Conservation (phyloP, 1,140 invertebrate genomes). For the Plodia interpunctella region DNA sequence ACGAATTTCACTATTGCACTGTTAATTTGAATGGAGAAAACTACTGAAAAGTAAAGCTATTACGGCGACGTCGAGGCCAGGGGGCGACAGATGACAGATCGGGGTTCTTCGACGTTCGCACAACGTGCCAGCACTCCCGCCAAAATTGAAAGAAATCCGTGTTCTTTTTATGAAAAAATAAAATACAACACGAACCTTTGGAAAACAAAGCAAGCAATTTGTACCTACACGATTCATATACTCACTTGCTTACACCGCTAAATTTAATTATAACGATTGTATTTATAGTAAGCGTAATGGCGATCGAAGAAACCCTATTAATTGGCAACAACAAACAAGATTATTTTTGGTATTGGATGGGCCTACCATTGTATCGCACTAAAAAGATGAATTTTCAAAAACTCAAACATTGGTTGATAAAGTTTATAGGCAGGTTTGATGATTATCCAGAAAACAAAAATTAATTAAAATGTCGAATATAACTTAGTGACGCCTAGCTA, state of each 20-base stretch:
- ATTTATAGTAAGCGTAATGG: constrained; percentile 35
- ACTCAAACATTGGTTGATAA: no score
- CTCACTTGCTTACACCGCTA: constrained; percentile 16
- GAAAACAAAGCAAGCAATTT: constrained; percentile 13
- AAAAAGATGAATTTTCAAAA: no score
- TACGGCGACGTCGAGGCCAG: constrained; percentile 49
- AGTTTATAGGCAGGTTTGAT: no score
- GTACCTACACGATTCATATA: constrained; percentile 19
- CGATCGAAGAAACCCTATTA: constrained; percentile 27
- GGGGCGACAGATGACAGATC: constrained; percentile 68
- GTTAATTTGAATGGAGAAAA: constrained; percentile 55
- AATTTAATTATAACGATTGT: constrained; percentile 7
- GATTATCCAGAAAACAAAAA: no score
- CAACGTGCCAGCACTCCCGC: constrained; percentile 63
- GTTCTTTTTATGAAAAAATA: constrained; percentile 46
- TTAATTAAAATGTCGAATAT: no score
- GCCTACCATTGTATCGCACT: no score
- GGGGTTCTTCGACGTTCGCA: constrained; percentile 51
- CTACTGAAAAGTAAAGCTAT: constrained; percentile 44
- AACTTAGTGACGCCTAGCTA: no score
- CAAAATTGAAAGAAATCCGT: constrained; percentile 64
- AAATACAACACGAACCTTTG: constrained; percentile 24
- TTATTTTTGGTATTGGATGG: no score
- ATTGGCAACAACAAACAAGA: not conserved
- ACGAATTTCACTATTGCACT: constrained; percentile 59